Conservation (phyloP, 2,113 vertebrate species). For the Microtus pennsylvanicus region DNA sequence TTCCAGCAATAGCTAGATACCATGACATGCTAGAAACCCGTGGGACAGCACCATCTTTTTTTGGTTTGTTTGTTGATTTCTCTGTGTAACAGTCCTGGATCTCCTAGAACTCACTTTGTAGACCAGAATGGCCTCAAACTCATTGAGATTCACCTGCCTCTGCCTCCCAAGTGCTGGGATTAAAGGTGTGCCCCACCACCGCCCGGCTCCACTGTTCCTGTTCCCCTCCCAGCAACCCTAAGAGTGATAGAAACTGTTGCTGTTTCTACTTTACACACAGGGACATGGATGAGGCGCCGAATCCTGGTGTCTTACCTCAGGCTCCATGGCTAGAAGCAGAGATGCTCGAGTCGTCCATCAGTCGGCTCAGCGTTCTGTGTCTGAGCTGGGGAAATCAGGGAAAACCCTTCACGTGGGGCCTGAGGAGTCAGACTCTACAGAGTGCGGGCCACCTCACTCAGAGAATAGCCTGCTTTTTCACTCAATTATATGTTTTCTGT, state of each 20-base stretch:
- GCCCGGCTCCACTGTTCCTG: no score
- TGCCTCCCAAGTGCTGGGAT: no score
- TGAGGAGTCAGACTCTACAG: slow-evolving; percentile 34
- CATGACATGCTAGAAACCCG: background rate
- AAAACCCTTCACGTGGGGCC: background rate
- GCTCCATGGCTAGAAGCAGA: background rate
- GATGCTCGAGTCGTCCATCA: background rate
- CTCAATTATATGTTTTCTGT: slow-evolving; percentile 76
- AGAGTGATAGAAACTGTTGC: background rate
- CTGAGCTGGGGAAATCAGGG: rapidly evolving
- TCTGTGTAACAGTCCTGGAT: no score
- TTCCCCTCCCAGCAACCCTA: background rate
- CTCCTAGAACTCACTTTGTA: no score
- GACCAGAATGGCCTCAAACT: no score
- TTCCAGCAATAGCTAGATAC: background rate
- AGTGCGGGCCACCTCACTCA: slow-evolving; percentile 55
- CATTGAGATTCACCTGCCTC: no score
- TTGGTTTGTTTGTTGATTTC: no score
- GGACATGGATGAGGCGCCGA: slow-evolving; percentile 13
- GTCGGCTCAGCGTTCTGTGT: background rate
- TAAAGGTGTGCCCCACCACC: no score
- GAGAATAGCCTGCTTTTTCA: slow-evolving; percentile 69
- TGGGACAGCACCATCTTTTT: no score
- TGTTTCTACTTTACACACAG: slow-evolving; percentile 1
- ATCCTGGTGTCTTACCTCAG: background rate